Evolutionary conservation across 2,113 vertebrate species (phyloP).

Genomic region (Glaucidium brasilianum): DNA sequence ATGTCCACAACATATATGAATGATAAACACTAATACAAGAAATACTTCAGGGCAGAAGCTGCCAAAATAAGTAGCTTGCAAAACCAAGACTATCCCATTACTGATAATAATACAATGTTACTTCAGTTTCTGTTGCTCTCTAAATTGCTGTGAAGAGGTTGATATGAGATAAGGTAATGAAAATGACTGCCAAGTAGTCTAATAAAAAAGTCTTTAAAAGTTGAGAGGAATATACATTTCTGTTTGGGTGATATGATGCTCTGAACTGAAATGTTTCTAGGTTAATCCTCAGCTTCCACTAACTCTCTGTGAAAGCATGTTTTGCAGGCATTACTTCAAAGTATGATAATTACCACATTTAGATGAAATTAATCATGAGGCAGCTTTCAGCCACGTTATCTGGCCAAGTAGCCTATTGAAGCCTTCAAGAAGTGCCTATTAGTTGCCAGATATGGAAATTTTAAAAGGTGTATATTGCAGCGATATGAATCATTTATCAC

Average conservation of each 20-base stretch:
- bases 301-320: conserved; percentile 54
- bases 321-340: conserved; percentile 67
- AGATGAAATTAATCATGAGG: conserved; percentile 75
- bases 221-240: conserved; percentile 20
- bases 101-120: neutral
- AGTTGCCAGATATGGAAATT: conserved; percentile 70
- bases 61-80: neutral
- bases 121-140: neutral
- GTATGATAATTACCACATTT: conserved; percentile 71
- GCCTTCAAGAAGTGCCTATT: conserved; percentile 51
- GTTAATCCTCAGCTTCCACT: conserved; percentile 59
- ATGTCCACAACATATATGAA: neutral
- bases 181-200: conserved; percentile 7
- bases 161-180: conserved; percentile 34
- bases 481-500: conserved; percentile 74
- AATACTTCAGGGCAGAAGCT: neutral
- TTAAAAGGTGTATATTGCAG: conserved; percentile 53
- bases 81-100: neutral
- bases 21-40: neutral
- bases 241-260: conserved; percentile 18
- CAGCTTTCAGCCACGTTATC: conserved; percentile 61
- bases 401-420: conserved; percentile 60
- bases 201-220: conserved; percentile 11
- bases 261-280: conserved; percentile 56
- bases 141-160: neutral